Base-by-base conservation (phyloP, 1,140 invertebrate species). In the Scaptomyza graminum region DNA sequence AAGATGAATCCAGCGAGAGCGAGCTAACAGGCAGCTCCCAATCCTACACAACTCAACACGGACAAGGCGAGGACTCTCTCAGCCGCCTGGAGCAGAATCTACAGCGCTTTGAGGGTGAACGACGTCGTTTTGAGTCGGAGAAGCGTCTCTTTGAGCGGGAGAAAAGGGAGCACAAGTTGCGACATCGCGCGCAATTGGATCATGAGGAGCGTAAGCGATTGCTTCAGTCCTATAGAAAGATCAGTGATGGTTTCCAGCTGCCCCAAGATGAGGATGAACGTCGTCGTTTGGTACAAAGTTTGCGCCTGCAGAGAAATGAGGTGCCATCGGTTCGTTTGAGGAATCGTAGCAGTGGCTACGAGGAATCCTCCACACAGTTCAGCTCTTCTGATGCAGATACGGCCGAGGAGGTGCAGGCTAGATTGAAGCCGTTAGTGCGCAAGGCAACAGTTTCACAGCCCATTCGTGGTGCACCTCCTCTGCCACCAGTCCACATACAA, bases 341-440 rank as follows among this genome's bases (percentile, higher is more conserved):
- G 6, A 90, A 90, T 15, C 75, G 85, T 1, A 89, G 74, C 39
- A 91, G 90, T 31, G 82, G 85, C 51, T 90, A 90, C 51, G 90
- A 91, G 0, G 90, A 91, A 37, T 91, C 90, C 4, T 91, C 90
- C 16, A 91, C 90, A 2, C 88, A 91, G 59, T 91, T 91, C 28
- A 90, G 89, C 15, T 90, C 88, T 7, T 91, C 90, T 22, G 90
- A 91, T 34, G 87, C 89, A 6, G 90, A 91, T 37, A 79, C 79
- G 0, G 68, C 69, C 2, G 70, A 90, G 55, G 84, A 89, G 41
- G 47, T 65, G 0, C 46, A 43, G 0, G 2, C 63, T 6, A 39
- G 74, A 0, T 16, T 28, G 0, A 82, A 63, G 37, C 39, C 55
- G 22, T 28, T 18, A 39, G 1, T 37, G 28, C 0, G 13, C 39